Evolutionary conservation across 1,140 invertebrate genomes (phyloP), one percentile per base, ranked within the genome.

Genomic region (Camponotus pennsylvanicus): DNA sequence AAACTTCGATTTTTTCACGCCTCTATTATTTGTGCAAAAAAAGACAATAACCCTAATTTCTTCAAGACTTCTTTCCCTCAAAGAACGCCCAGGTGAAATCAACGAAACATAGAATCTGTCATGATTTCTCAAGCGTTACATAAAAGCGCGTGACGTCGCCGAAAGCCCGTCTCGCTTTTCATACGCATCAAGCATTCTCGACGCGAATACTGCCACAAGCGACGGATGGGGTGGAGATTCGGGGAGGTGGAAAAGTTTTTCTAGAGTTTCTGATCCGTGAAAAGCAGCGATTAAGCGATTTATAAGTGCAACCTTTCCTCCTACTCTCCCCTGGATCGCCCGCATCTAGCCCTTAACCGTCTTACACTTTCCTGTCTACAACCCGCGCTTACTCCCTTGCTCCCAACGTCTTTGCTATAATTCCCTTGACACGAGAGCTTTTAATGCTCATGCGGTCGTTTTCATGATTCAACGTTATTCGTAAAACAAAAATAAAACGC

Each of bases 231-330:
- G 32, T 67, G 32, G 5, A 55, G 63, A 57, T 55, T 64, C 57
- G 76, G 67, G 70, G 64, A 34, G 45, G 69, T 69, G 78, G 66
- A 87, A 70, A 86, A 86, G 85, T 92, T 93, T 93, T 93, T 89
- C 85, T 89, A 86, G 90, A 91, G 67, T 93, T 85, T 70, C 78
- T 88, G 92, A 94, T 92, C 92, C 93, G 89, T 94, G 86, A 93
- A 93, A 92, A 90, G 83, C 92, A 89, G 90, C 91, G 93, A 93
- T 94, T 93, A 93, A 94, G 90, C 91, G 88, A 92, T 92, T 93
- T 89, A 91, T 87, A 90, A 93, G 91, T 78, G 73, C 85, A 82
- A 63, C 49, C 70, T 71, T 32, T 75, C 61, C 66, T n/a, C 13
- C 21, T 32, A 34, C 9, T 32, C 59, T 49, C 57, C 61, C 1